Base-by-base conservation (phyloP, 2,888 invertebrate genomes). In the Leucozona laternaria region DNA sequence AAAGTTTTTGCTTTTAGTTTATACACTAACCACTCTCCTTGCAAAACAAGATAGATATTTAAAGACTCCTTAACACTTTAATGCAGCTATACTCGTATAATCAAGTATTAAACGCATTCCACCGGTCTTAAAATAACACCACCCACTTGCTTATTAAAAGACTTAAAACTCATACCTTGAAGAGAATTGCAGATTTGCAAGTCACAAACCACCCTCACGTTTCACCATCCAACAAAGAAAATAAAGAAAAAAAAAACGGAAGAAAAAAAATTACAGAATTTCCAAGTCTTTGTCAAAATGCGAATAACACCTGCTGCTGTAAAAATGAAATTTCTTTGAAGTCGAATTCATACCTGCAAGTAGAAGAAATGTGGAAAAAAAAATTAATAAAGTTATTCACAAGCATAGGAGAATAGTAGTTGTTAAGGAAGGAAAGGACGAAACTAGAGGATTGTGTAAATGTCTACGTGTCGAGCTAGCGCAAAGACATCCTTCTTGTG, bases 341-440 rank as follows among this genome's bases (percentile, higher is more conserved):
- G 84, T 71, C 79, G 84, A 79, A 76, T 75, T 71, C 84, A 79
- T 84, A 84, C 84, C 84, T 84, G 84, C 28, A 84, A 84, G 58
- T 75, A 84, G 75, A 84, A 40, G 22, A 84, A 71, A 50, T 50
- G 48, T 43, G 43, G 10, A 58, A 64, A 60, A 66, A 31, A 31
- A 79, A 70, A 57, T 84, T 71, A 84, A 84, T 71, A 79, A 75
- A 76, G 50, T 76, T 76, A 66, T 79, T 70, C 20, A 45, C 20
- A 57, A 57, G 71, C 34, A n/a, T 31, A 58, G 45, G 31, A 55
- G 43, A 48, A 79, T 40, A 66, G 50, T 40, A 66, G 50, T 75
- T 71, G 37, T 58, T 45, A 79, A 58, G 71, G 20, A 76, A 28
- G 25, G 45, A 60, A 17, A 53, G 34, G 64, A 28, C 22, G 37